These are phyloP conservation scores for Cyclargus thomasi DNA, from an alignment of 1,140 invertebrate species.

Conservation along the genomic window DNA sequence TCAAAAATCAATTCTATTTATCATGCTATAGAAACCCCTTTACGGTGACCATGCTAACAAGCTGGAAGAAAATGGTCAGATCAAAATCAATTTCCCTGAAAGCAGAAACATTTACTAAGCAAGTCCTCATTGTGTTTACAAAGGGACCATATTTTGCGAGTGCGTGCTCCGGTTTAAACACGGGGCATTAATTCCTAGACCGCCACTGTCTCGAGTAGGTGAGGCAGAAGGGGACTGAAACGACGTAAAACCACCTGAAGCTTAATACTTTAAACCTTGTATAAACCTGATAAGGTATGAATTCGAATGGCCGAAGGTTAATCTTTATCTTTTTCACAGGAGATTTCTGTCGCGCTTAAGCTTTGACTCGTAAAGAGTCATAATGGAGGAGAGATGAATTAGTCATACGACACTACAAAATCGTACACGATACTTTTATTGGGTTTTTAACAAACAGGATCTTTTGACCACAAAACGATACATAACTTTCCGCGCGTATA, in stretches of 20 bases:
- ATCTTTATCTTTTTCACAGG: conserved; percentile 23
- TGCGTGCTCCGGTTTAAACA: conserved; percentile 58
- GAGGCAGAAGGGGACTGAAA: conserved; percentile 5
- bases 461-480: too few relatives aligned
- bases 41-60: too few relatives aligned
- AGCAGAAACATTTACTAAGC: not conserved
- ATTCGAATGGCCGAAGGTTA: conserved; percentile 10
- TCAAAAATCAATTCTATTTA: too few relatives aligned
- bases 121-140: conserved; percentile 23
- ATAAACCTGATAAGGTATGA: not conserved
- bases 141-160: conserved; percentile 43
- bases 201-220: conserved; percentile 56
- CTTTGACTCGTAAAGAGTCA: conserved; percentile 32
- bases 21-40: too few relatives aligned
- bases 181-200: conserved; percentile 61
- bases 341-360: conserved; percentile 27
- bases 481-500: too few relatives aligned
- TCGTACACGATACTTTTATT: not conserved
- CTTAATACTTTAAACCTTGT: not conserved
- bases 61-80: not conserved
- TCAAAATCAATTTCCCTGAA: not conserved
- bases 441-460: not conserved
- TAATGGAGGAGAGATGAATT: conserved; percentile 27
- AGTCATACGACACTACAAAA: conserved; percentile 15
- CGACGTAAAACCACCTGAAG: not conserved